Evolutionary conservation across 2,797 vertebrate species (phyloP).

Genomic region (Pyrrhura leucotis): DNA sequence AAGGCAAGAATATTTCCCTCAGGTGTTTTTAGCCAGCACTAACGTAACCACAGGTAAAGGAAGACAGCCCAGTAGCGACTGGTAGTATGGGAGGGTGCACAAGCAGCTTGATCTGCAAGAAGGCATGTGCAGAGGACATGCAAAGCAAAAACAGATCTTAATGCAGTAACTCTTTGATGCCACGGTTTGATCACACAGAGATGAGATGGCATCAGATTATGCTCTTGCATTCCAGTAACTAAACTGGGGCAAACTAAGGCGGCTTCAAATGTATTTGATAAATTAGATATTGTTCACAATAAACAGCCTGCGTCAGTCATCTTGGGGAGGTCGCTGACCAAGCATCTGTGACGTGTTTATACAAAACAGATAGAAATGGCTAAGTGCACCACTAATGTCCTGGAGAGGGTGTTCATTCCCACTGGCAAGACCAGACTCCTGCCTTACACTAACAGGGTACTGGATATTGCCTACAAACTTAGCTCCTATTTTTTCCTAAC

Average conservation of each 20-base stretch:
- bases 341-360: background rate
- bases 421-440: background rate
- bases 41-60: background rate
- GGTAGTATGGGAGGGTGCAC: background rate
- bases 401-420: fast-evolving
- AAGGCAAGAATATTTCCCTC: background rate
- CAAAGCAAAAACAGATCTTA: background rate
- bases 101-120: background rate
- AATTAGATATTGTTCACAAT: background rate
- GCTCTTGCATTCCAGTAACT: background rate
- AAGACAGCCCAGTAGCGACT: background rate
- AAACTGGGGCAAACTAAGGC: background rate
- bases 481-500: background rate
- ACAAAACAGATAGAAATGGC: background rate
- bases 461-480: background rate
- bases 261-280: background rate
- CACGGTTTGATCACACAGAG: background rate
- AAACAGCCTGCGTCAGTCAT: background rate
- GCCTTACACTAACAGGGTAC: background rate
- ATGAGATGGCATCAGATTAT: background rate
- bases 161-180: background rate
- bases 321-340: background rate
- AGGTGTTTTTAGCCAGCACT: background rate
- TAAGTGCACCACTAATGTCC: background rate
- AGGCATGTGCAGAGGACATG: background rate